Conservation (phyloP, 2,113 vertebrate genomes). For the Pseudorhombus dupliciocellatus region DNA sequence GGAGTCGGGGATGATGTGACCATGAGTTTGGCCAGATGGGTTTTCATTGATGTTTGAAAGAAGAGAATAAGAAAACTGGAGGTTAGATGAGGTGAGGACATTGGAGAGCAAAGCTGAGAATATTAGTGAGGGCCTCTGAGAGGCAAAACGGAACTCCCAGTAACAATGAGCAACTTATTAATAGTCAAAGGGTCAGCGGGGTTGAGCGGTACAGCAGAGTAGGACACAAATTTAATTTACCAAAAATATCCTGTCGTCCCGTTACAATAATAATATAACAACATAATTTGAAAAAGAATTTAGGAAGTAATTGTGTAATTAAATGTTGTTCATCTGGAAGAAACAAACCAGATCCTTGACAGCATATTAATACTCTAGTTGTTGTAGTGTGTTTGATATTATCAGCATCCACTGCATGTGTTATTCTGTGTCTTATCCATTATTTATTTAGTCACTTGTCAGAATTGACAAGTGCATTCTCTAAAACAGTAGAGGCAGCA, state of each 20-base stretch:
- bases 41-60: slow-evolving; percentile 43
- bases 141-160: slow-evolving; percentile 22
- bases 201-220: not conserved
- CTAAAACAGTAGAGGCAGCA: not conserved
- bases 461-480: not conserved
- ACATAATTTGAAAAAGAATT: not conserved
- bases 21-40: slow-evolving; percentile 29
- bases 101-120: slow-evolving; percentile 18
- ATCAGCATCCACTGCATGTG: not conserved
- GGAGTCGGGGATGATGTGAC: slow-evolving; percentile 41
- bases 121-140: not conserved
- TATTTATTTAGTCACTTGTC: not conserved
- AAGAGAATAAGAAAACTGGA: slow-evolving; percentile 35
- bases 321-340: not conserved
- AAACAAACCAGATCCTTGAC: not conserved
- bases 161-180: slow-evolving; percentile 10
- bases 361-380: not conserved
- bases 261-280: not conserved
- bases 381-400: not conserved
- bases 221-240: not conserved
- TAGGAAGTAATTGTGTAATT: not conserved
- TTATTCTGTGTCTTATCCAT: not conserved
- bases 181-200: slow-evolving; percentile 4
- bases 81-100: slow-evolving; percentile 27
- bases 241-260: not conserved